Percentiles rank a stretch among this genome's conserved stretches.
phyloP scores from a whole-genome alignment of 1,140 invertebrate genomes.

The Drosophila nasuta region DNA sequence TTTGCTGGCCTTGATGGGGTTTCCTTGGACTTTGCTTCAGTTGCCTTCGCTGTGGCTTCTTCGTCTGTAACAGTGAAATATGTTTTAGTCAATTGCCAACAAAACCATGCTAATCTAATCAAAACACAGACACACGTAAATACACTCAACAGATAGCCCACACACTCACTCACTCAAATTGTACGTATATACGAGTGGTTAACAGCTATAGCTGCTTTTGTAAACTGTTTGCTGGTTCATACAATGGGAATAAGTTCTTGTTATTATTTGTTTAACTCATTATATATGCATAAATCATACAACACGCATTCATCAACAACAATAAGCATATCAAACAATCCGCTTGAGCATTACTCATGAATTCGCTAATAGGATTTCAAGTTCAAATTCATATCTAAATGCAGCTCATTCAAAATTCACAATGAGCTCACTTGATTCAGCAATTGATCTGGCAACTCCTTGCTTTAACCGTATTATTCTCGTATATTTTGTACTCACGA shows the following conservation, averaged over 20 bases:
- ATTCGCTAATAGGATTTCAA: constrained; percentile 54
- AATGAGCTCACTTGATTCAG: not conserved
- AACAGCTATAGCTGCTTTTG: constrained; percentile 16
- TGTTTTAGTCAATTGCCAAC: constrained; percentile 24
- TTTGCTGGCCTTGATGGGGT: constrained; percentile 25
- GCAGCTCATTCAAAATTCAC: constrained; percentile 11
- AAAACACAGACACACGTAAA: constrained; percentile 26
- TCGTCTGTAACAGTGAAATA: constrained; percentile 66
- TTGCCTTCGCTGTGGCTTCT: constrained; percentile 42
- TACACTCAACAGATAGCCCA: constrained; percentile 15
- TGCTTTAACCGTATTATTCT: not conserved
- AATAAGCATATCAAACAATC: constrained; percentile 3
- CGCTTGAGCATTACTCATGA: constrained; percentile 15
- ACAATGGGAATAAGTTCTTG: constrained; percentile 23
- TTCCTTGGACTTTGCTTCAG: constrained; percentile 44
- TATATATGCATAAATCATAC: constrained; percentile 36
- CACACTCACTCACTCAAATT: not conserved
- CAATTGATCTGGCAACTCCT: constrained; percentile 4
- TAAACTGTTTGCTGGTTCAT: constrained; percentile 5
- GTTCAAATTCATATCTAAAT: constrained; percentile 50
- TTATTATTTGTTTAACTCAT: constrained; percentile 35
- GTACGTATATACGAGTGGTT: not conserved
- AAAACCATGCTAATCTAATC: constrained; percentile 50
- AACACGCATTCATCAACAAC: constrained; percentile 12
- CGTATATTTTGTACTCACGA: too few relatives aligned